Conservation (phyloP, 2,113 vertebrate genomes). For the Ailurus styani region DNA sequence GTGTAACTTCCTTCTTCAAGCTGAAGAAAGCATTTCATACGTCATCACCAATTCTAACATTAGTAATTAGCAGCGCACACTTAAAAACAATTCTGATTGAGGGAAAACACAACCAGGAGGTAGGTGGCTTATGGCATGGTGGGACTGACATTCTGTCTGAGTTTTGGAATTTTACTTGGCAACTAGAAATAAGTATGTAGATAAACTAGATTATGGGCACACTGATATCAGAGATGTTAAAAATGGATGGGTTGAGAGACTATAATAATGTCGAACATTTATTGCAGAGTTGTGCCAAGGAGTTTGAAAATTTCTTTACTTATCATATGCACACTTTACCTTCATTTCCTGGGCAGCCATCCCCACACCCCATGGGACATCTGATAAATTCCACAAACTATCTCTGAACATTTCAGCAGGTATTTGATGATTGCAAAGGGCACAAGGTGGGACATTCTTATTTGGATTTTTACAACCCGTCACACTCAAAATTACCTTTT, state of each 20-base stretch:
- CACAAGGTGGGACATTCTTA: neutral
- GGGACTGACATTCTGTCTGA: neutral
- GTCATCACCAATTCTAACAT: neutral
- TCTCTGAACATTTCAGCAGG: neutral
- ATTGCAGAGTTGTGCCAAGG: neutral
- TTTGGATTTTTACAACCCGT: neutral
- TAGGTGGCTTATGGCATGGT: neutral
- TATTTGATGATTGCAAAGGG: neutral
- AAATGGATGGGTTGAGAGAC: neutral
- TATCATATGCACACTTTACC: neutral
- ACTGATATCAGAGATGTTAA: neutral
- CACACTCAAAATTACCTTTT: neutral
- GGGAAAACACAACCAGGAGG: neutral
- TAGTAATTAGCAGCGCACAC: neutral
- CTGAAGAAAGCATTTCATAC: neutral
- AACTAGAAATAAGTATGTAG: neutral
- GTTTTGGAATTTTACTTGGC: neutral
- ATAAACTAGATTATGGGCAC: neutral
- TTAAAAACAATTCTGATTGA: neutral
- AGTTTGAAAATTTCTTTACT: neutral
- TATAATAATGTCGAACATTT: neutral
- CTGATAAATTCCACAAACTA: neutral
- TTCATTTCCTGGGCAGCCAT: neutral
- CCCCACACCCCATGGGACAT: neutral
- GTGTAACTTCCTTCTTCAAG: neutral